phyloP scores from a whole-genome alignment of 2,113 vertebrate genomes.

The Gasterosteus aculeatus region DNA sequence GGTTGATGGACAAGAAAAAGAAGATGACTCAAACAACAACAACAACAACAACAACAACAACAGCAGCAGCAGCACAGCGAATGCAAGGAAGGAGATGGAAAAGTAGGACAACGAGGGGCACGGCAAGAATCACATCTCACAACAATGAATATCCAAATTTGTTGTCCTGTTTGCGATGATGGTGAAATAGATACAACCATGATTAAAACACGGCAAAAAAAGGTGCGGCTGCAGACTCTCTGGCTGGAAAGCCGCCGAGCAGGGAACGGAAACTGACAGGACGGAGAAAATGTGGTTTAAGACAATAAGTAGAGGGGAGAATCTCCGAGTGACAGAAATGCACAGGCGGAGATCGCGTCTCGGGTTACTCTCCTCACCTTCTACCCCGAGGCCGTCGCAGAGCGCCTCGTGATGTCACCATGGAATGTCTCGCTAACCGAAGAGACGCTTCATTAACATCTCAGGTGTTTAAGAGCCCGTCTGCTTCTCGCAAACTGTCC shows the following conservation, averaged over 20 bases:
- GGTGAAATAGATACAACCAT: constrained; percentile 31
- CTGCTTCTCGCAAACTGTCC: not conserved
- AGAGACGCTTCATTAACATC: constrained; percentile 22
- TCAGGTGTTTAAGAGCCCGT: constrained; percentile 43
- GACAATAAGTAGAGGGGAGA: not conserved
- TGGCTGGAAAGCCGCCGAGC: not conserved
- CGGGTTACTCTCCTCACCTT: constrained; percentile 45
- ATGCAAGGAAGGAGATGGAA: not conserved
- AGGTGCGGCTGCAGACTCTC: constrained; percentile 32
- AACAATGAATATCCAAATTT: not conserved
- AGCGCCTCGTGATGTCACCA: constrained; percentile 30
- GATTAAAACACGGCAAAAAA: constrained; percentile 11
- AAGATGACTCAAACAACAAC: constrained; percentile 15
- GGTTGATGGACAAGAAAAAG: constrained; percentile 43
- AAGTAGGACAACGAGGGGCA: not conserved
- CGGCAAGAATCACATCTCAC: not conserved
- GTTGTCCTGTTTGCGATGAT: not conserved
- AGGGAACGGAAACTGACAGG: not conserved
- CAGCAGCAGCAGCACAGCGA: not conserved
- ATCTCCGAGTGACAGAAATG: constrained; percentile 19
- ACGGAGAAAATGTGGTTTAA: not conserved
- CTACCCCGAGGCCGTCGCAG: constrained; percentile 26
- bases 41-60: constrained; percentile 10
- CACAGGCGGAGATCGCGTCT: constrained; percentile 18
- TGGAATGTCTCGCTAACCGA: constrained; percentile 58